Evolutionary conservation across 2,888 invertebrate species (phyloP), one percentile per base, ranked within the genome.

Genomic region (Sarcophaga caerulescens): DNA sequence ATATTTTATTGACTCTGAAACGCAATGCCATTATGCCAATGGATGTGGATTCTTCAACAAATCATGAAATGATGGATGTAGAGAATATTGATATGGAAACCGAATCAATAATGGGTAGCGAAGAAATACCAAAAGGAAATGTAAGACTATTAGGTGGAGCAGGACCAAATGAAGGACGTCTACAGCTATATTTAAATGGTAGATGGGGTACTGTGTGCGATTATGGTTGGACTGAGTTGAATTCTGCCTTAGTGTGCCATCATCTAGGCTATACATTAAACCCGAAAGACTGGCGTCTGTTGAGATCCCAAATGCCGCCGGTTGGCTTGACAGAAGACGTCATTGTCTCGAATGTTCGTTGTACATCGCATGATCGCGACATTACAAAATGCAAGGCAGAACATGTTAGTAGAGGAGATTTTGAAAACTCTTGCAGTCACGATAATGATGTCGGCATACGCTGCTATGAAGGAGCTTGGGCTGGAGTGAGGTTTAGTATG

Each of bases 131-230:
- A 0, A 93, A 95, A 74, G 94, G 96, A 1, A 96, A 96, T 0
- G 96, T 98, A 8, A 94, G 98, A 87, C 94, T 99, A 57, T 94
- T 97, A 1, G 98, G 98, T 23, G 98, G 98, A 0, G 94, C 95
- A 87, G 96, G 96, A 2, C 95, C 95, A 75, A 95, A 95, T 60
- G 98, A 99, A 94, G 99, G 99, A 0, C 94, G 99, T 88, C 92
- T 98, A 59, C 97, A 98, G 94, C 95, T 99, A 0, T 95, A 96
- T 90, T 94, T 99, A 11, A 95, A 97, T 84, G 96, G 96, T 0
- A 95, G 96, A 91, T 99, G 99, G 99, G 99, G 99, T 57, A 99
- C 99, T 0, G 97, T 99, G 0, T 99, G 99, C 92, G 97, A 97
- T 93, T 98, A 99, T 91, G 97, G 97, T 68, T 99, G 99, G 99